Evolutionary conservation across 2,888 invertebrate genomes (phyloP), one percentile per base, ranked within the genome.

Genomic region (Asteroscopus sphinx): DNA sequence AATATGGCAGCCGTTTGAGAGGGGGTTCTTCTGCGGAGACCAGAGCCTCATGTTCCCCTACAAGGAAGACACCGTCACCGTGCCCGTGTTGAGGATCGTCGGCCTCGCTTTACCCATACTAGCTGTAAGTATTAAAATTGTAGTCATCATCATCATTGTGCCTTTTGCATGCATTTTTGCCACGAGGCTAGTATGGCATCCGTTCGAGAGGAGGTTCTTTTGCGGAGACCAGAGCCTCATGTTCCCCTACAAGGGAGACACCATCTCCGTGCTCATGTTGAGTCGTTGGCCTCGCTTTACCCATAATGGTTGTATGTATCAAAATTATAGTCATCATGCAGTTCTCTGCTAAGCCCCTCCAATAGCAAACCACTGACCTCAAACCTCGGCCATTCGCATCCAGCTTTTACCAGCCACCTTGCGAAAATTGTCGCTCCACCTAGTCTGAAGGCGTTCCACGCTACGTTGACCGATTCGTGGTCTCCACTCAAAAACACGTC

Each of bases 21-120:
- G 99, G 65, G 99, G 99, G 12, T 99, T 99, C 94, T 99, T 98
- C 94, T 99, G 99, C 90, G 96, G 97, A 82, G 99, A 99, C 90
- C 97, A 98, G 84, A 97, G 97, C 65, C 95, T 99, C 21, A 96
- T 95, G 88, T 97, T 98, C 87, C 99, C 99, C 0, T 98, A 96
- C 89, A 95, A 95, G 65, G 92, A 95, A 0, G 97, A 97, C 39
- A 98, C 98, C 0, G 96, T 98, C 40, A 95, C 96, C 37, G 96
- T 96, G 55, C 91, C 92, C 73, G 95, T 96, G 91, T 94, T 98
- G 32, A 96, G 97, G 79, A 80, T 96, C 21, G 94, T 96, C 62
- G 97, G 98, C 15, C 84, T 97, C 16, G 92, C 95, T 9, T 85
- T 97, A 56, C 97, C 98, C 42, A 88, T 96, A 60, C 75, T 94